phyloP scores from a whole-genome alignment of 1,140 invertebrate genomes.

The Platyscapa corneri region DNA sequence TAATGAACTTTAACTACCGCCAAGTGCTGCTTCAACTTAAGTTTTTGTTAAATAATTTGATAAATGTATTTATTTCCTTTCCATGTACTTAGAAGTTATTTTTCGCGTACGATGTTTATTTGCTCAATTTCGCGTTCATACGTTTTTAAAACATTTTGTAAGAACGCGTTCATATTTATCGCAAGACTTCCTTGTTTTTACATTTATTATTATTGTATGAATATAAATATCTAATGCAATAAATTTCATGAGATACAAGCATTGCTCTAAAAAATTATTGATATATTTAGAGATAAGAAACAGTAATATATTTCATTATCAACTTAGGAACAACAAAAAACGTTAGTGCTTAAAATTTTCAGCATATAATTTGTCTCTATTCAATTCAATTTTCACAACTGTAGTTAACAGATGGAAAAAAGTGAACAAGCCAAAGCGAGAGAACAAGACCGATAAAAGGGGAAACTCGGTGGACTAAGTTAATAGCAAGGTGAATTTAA shows the following conservation, averaged over 20 bases:
- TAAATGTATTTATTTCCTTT: slow-evolving; percentile 4
- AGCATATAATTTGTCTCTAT: not conserved
- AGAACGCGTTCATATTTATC: not conserved
- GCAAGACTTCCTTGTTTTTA: not conserved
- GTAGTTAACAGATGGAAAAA: not conserved
- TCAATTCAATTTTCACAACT: not conserved
- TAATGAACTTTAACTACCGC: not conserved
- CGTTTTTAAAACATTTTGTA: not conserved
- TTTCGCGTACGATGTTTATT: slow-evolving; percentile 11
- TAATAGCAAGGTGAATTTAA: slow-evolving; percentile 31
- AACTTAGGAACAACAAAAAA: not conserved
- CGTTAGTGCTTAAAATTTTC: not conserved
- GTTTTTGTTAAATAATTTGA: not conserved
- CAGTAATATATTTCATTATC: not conserved
- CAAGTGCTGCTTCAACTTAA: not conserved
- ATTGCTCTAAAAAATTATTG: not conserved
- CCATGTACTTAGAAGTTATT: not conserved
- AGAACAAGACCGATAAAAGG: not conserved
- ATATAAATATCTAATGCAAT: not conserved
- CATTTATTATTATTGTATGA: slow-evolving; percentile 1
- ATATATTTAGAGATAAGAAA: not conserved
- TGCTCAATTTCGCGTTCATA: not conserved
- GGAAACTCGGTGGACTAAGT: slow-evolving; percentile 15
- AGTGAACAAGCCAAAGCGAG: not conserved
- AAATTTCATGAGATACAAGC: not conserved